A percentile compares a stretch with the other conserved stretches of the same genome.
Conservation (phyloP, 2,113 vertebrate species). For the Macrotis lagotis region DNA sequence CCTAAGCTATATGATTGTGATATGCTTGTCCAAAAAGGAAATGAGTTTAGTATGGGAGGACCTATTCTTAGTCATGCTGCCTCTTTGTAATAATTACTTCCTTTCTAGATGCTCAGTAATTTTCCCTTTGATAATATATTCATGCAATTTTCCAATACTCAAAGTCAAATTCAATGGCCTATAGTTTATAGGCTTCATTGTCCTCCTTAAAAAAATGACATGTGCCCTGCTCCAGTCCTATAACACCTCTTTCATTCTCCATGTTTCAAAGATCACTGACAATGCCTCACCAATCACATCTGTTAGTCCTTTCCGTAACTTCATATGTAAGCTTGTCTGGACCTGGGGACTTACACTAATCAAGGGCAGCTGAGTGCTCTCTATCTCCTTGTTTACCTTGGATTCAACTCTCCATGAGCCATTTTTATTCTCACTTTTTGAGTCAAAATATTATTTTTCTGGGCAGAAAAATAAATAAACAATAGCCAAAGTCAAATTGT, state of each 20-base stretch:
- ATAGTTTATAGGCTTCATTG: neutral
- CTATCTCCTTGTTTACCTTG: neutral
- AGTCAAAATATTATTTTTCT: neutral
- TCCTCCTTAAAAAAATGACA: neutral
- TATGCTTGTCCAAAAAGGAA: neutral
- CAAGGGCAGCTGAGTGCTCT: neutral
- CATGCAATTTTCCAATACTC: neutral
- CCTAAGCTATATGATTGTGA: neutral
- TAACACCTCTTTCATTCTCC: neutral
- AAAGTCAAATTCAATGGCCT: neutral
- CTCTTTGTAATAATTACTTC: neutral
- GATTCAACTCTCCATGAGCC: neutral
- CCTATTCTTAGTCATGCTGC: neutral
- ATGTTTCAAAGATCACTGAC: neutral
- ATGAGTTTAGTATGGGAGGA: neutral
- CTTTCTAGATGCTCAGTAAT: neutral
- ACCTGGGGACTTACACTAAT: neutral
- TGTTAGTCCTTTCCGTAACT: neutral
- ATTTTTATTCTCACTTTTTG: neutral
- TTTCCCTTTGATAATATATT: neutral
- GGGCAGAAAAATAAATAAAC: neutral
- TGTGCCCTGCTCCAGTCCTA: neutral
- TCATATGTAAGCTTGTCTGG: neutral
- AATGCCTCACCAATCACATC: neutral
- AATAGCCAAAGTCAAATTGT: neutral